Base-by-base conservation (phyloP, 2,888 invertebrate genomes). In the Lingula anatina region DNA sequence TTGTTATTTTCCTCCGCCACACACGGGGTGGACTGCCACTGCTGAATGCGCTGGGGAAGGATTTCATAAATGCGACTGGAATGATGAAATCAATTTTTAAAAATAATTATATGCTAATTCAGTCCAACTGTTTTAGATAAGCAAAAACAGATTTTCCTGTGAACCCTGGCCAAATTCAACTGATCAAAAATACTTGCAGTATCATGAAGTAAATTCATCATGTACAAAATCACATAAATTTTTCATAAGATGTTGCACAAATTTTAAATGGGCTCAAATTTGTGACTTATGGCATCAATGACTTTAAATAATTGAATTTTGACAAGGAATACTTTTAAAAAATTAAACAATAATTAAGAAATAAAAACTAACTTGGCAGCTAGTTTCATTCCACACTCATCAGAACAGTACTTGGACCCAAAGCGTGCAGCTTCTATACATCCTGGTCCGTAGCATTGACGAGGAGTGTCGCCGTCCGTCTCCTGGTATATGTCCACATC, bases 371-470 rank as follows among this genome's bases (percentile, higher is more conserved):
- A 86, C 89, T 79, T 89, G 0, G 88, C 87, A 0, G 96, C 95
- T 25, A 97, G 80, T 65, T 87, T 85, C 67, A 92, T 82, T 0
- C 96, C 96, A 73, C 96, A 97, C 57, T 87, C 86, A 57, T 93
- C 86, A 5, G 90, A 88, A 71, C 97, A 97, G 71, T 96, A 97
- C 78, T 96, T 96, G 52, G 92, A 93, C 36, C 84, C 85, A 1
- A 83, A 80, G 15, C 87, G 81, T 0, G 95, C 89, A 36, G 86
- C 84, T 50, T 85, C 83, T 0, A 83, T 82, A 75, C 99, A 99
- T 47, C 85, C 85, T 0, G 94, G 95, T 0, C 96, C 96, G 70
- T 88, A 88, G 75, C 97, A 99, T 68, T 97, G 96, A 35, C 87
- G 79, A 0, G 65, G 62, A 25, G 64, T 56, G 3, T 67, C 70